Evolutionary conservation across 2,113 vertebrate genomes (phyloP).

Genomic region (Phrynocephalus versicolor): DNA sequence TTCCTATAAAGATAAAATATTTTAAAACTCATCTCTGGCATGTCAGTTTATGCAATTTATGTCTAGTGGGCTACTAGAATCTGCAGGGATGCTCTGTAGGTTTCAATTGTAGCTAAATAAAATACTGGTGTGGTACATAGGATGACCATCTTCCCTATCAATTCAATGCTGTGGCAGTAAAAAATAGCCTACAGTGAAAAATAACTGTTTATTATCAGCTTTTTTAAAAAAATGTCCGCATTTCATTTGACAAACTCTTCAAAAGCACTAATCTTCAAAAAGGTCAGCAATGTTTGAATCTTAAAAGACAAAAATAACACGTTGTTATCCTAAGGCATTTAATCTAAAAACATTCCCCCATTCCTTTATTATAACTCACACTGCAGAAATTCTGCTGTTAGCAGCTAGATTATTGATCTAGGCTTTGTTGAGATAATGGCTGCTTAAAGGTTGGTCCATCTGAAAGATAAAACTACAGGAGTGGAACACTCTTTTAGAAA

Average conservation of each 20-base stretch:
- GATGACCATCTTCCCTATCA: neutral
- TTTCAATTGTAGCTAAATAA: neutral
- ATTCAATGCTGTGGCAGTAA: neutral
- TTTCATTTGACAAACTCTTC: neutral
- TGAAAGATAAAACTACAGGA: neutral
- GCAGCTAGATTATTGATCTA: neutral
- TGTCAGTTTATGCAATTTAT: neutral
- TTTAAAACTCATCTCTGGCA: neutral
- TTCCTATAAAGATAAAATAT: neutral
- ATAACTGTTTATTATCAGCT: slow-evolving; percentile 3
- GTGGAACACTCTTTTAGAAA: neutral
- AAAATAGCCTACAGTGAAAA: neutral
- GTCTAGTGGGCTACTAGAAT: neutral
- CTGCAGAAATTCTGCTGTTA: neutral
- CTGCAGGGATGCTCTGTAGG: neutral
- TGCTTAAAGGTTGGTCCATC: neutral
- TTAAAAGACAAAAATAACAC: neutral
- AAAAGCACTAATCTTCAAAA: slow-evolving; percentile 1
- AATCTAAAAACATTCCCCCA: neutral
- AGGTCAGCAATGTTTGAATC: slow-evolving; percentile 2
- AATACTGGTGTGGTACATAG: neutral
- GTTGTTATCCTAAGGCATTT: neutral
- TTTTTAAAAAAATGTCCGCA: neutral
- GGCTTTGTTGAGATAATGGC: neutral
- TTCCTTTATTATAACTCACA: neutral